Base-by-base conservation (phyloP, 2,113 vertebrate species). In the Cygnus buccinator region DNA sequence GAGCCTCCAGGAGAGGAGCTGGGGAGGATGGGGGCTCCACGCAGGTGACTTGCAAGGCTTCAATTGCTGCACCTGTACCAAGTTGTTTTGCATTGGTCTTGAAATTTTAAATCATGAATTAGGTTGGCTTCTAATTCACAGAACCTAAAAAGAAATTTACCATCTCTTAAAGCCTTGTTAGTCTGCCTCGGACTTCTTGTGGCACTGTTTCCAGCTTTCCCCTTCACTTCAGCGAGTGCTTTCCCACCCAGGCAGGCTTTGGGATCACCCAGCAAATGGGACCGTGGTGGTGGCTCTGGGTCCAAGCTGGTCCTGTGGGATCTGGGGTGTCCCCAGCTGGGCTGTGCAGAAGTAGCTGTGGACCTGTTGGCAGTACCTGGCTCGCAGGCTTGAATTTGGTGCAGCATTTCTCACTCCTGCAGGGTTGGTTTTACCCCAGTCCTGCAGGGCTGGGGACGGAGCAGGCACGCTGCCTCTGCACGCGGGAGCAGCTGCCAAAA, bases 31-130 rank as follows among this genome's bases (percentile, higher is more conserved):
- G 54, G 68, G 74, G 41, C 55, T 91, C 35, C 46, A 46, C 39
- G 6, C 43, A 13, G 79, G 50, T 43, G 61, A 78, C 92, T 88
- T 22, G 66, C 21, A 72, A 85, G 88, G 80, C 89, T 93, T 81
- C 94, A 95, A 94, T 95, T 95, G 87, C 77, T 54, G 96, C 54
- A 84, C 93, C 93, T 65, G 54, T 26, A 91, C 39, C 1, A 3
- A 84, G 74, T 58, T 89, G 74, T 58, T 89, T 91, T 63, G 61
- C 3, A n/a, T 77, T 70, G 6, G 41, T 63, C 91, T 81, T 18
- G 66, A 50, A 76, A 67, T 33, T 83, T 84, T 82, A 90, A 90
- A 87, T 94, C 72, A 91, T 87, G 89, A 90, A 87, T 94, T 72
- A 94, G 77, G 5, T 71, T 17, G 44, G 11, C 11, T 82, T 87